A percentile compares a stretch with the other conserved stretches of the same genome.
These are phyloP conservation scores for Xenopus petersii DNA, from an alignment of 2,797 vertebrate species.

Conservation along the genomic window DNA sequence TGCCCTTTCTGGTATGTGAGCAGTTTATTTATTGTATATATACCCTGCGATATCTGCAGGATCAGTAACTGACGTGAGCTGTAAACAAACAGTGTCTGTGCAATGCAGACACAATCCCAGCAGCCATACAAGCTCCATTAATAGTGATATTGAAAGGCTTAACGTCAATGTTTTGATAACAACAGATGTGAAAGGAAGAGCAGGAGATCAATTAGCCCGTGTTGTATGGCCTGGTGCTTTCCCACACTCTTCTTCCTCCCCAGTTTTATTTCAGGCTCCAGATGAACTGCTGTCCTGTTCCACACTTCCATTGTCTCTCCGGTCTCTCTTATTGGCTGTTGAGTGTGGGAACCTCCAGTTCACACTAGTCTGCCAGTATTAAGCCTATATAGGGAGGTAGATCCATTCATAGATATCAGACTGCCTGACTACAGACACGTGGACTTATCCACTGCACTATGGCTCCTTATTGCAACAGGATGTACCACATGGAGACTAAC, in stretches of 20 bases:
- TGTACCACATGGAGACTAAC: not conserved
- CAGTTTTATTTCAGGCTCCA: constrained; percentile 21
- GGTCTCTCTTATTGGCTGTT: constrained; percentile 55
- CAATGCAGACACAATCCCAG: not conserved
- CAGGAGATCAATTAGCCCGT: constrained; percentile 14
- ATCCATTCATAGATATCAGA: not conserved
- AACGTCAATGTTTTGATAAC: constrained; percentile 39
- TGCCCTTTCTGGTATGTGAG: too few relatives aligned
- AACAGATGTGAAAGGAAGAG: constrained; percentile 42
- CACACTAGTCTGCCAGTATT: not conserved
- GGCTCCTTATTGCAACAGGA: constrained; percentile 7
- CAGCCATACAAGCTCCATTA: too few relatives aligned
- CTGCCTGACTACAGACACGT: not conserved
- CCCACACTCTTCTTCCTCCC: constrained; percentile 30
- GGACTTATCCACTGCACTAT: not conserved
- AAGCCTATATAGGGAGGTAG: not conserved
- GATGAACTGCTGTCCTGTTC: constrained; percentile 25
- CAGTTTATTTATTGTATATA: too few relatives aligned
- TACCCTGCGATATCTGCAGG: too few relatives aligned
- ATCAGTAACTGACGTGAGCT: too few relatives aligned
- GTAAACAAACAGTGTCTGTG: too few relatives aligned
- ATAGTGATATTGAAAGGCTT: too few relatives aligned
- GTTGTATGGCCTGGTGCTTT: constrained; percentile 2
- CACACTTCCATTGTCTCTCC: constrained; percentile 61
- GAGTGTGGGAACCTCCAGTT: constrained; percentile 61